Base-by-base conservation (phyloP, 2,113 vertebrate genomes). In the Hyla sarda region DNA sequence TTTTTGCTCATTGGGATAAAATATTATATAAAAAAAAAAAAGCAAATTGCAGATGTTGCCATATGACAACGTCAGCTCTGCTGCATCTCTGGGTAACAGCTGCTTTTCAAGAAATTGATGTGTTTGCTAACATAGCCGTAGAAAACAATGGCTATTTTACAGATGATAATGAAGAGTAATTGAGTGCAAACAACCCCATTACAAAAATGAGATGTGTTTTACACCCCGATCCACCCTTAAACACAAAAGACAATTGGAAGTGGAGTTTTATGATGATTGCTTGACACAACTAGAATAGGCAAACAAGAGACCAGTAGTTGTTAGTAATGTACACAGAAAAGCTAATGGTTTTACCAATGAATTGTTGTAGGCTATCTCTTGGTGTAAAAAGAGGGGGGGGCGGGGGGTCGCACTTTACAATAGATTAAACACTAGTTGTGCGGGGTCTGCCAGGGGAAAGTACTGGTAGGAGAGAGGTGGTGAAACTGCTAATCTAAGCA, bases 111-210 rank as follows among this genome's bases (percentile, higher is more conserved):
- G 28, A 71, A 73, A 83, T 16, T 52, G 48, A 71, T 76, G 52
- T 65, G 54, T 84, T 84, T 78, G 83, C 58, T 85, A 41, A 78
- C n/a, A 47, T 48, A 76, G 19, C 54, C n/a, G 48, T 72, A 23
- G 73, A 28, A 65, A 60, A 76, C 74, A 77, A 85, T 69, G 25
- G 83, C 73, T 76, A 76, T 75, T 76, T 86, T 86, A 47, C 76
- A 86, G 76, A 86, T 72, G 67, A 87, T 72, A 87, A 87, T 82
- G 65, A 74, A 45, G 32, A 62, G 85, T 87, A 87, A 87, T 87
- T 87, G 56, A 87, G 65, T 87, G 77, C 77, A 87, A 87, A 87
- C 85, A 87, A 82, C 67, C 54, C 67, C 77, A 82, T 87, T 87
- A 87, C 77, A 52, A 54, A 87, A 62, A 87, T 87, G 13, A 82